Conservation (phyloP, 1,140 invertebrate genomes). For the Drosophila kikkawai region DNA sequence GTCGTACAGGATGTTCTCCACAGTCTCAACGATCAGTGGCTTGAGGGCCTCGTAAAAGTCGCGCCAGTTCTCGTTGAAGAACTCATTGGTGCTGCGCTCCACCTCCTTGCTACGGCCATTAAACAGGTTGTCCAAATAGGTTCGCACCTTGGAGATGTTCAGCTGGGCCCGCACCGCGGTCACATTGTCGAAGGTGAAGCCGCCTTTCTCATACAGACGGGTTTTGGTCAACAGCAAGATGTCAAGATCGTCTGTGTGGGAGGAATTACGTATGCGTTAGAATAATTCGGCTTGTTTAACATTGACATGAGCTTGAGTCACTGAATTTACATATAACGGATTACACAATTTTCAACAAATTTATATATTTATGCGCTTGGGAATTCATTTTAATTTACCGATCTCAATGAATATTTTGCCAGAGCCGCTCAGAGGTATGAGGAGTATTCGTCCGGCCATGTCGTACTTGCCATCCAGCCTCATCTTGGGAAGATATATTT, state of each 20-base stretch:
- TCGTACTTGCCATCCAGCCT: slow-evolving; percentile 89
- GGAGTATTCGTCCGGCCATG: slow-evolving; percentile 89
- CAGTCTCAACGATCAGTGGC: slow-evolving; percentile 88
- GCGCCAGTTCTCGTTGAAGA: slow-evolving; percentile 89
- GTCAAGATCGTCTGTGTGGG: slow-evolving; percentile 86
- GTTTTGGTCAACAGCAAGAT: slow-evolving; percentile 88
- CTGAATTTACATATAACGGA: slow-evolving; percentile 6
- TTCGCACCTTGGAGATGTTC: slow-evolving; percentile 85
- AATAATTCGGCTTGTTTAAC: slow-evolving; percentile 3
- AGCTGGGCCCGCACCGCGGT: slow-evolving; percentile 87
- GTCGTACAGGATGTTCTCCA: slow-evolving; percentile 87
- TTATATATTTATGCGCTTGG: background rate
- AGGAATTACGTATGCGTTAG: background rate
- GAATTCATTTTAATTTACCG: slow-evolving; percentile 79
- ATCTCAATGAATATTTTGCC: slow-evolving; percentile 90
- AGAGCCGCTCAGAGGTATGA: slow-evolving; percentile 89
- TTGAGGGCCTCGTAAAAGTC: slow-evolving; percentile 88
- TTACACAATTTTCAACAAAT: background rate
- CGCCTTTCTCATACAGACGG: slow-evolving; percentile 87
- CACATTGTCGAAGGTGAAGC: slow-evolving; percentile 88
- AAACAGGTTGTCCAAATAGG: slow-evolving; percentile 71
- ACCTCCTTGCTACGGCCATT: slow-evolving; percentile 75
- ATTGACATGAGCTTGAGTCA: background rate
- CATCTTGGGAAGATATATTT: slow-evolving; percentile 87
- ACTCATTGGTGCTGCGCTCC: slow-evolving; percentile 89